phyloP scores from a whole-genome alignment of 2,888 invertebrate species.

The Acleris cristana region DNA sequence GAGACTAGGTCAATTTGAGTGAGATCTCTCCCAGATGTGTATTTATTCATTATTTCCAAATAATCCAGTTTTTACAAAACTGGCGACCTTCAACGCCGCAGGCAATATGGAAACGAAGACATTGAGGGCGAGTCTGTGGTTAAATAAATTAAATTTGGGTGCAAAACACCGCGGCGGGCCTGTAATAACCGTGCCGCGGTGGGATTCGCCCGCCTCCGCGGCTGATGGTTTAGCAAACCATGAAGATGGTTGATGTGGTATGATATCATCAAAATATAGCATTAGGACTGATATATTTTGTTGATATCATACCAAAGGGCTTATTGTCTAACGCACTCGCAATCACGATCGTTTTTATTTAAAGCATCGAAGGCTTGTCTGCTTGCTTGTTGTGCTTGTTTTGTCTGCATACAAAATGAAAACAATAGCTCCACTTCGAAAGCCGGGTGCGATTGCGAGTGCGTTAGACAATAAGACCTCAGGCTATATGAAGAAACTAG shows the following conservation, averaged over 20 bases:
- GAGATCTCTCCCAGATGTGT: background rate
- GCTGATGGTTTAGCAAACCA: slow-evolving; percentile 8
- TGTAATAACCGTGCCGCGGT: slow-evolving; percentile 59
- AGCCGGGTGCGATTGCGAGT: too few relatives aligned
- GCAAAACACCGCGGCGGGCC: slow-evolving; percentile 61
- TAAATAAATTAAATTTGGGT: slow-evolving; percentile 70
- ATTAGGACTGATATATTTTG: too few relatives aligned
- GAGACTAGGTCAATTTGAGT: background rate
- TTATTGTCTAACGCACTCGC: too few relatives aligned
- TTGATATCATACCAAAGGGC: too few relatives aligned
- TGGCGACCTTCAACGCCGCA: slow-evolving; percentile 23
- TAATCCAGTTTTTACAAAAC: slow-evolving; percentile 20
- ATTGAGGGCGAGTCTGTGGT: slow-evolving; percentile 45
- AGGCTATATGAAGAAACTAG: too few relatives aligned
- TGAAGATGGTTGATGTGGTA: slow-evolving; percentile 43
- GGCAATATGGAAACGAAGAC: slow-evolving; percentile 35
- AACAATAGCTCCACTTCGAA: too few relatives aligned
- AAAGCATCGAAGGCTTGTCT: too few relatives aligned
- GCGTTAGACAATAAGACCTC: too few relatives aligned
- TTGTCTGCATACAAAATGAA: too few relatives aligned
- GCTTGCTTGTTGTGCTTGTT: too few relatives aligned
- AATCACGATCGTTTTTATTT: too few relatives aligned
- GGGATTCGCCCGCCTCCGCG: slow-evolving; percentile 32
- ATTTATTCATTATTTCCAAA: background rate
- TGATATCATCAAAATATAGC: background rate